Conservation (phyloP, 2,888 invertebrate genomes). For the Drosophila affinis region DNA sequence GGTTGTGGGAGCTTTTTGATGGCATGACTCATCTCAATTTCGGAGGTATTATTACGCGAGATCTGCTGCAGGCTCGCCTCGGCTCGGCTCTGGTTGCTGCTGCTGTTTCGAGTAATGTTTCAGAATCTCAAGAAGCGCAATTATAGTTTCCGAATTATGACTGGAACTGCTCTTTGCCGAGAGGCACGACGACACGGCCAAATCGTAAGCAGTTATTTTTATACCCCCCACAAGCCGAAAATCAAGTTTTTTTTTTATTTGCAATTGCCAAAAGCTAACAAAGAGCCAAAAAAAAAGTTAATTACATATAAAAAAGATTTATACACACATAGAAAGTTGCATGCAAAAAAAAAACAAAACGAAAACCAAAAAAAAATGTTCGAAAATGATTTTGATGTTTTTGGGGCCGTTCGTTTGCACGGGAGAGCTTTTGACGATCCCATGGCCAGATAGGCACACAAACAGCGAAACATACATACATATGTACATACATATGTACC, state of each 20-base stretch:
- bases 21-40: not conserved
- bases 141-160: slow-evolving; percentile 60
- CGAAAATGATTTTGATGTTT: slow-evolving; percentile 66
- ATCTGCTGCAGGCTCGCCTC: not conserved
- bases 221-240: slow-evolving; percentile 54
- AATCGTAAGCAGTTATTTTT: slow-evolving; percentile 70
- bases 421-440: slow-evolving; percentile 60
- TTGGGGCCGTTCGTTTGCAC: slow-evolving; percentile 37
- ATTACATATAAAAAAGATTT: slow-evolving; percentile 73
- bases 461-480: not conserved
- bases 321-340: slow-evolving; percentile 76
- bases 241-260: slow-evolving; percentile 73
- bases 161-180: slow-evolving; percentile 40
- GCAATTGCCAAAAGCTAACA: slow-evolving; percentile 42
- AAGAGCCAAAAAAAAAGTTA: slow-evolving; percentile 50
- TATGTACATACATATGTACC: not conserved
- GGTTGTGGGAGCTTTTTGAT: not conserved
- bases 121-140: slow-evolving; percentile 63
- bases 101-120: not conserved
- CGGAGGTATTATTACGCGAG: not conserved
- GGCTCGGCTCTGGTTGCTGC: not conserved
- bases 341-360: slow-evolving; percentile 42
- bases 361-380: slow-evolving; percentile 28
- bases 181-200: slow-evolving; percentile 43
- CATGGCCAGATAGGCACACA: slow-evolving; percentile 36